Evolutionary conservation across 2,888 invertebrate genomes (phyloP), one percentile per base, ranked within the genome.

Genomic region (Taphrorychus bicolor): DNA sequence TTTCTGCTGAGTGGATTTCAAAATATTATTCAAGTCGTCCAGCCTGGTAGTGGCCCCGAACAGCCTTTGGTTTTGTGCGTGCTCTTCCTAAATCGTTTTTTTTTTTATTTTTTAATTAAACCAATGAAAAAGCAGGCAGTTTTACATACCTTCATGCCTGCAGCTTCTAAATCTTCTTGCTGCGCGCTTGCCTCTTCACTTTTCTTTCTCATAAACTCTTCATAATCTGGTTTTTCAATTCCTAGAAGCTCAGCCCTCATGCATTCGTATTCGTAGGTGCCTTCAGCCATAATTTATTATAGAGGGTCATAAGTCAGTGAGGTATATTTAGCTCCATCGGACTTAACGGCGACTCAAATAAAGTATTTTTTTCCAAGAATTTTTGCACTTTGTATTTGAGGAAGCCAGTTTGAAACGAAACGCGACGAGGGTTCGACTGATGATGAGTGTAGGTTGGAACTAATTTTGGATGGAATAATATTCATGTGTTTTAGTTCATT

Each of bases 1-100:
- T 83, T 95, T 95, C 70, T 89, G 90, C 79, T 97, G 95, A 2
- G 95, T 95, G 11, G 88, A 88, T 73, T 88, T 88, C 57, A 96
- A 83, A 73, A 94, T 92, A 45, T 87, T 88, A 77, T 92, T 94
- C 42, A 97, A 85, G 78, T 94, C 93, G 60, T 91, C 89, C 23
- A 95, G 83, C 66, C 93, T 93, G 54, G 89, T 89, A 49, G 88
- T 87, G 0, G 90, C 85, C 68, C 87, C 87, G 72, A 86, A 83
- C 51, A 90, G 77, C 69, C 85, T 82, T 76, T 92, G 92, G 53
- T 87, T 85, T 76, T 90, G 87, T 51, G 82, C 78, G 59, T 88
- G 87, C 21, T 93, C 77, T 73, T 91, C 88, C 87, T 78, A 45
- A 58, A 14, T n/a, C n/a, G n/a, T n/a, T n/a, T n/a, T 32, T 5